Evolutionary conservation across 2,888 invertebrate genomes (phyloP).

Genomic region (Linnaemya tessellans): DNA sequence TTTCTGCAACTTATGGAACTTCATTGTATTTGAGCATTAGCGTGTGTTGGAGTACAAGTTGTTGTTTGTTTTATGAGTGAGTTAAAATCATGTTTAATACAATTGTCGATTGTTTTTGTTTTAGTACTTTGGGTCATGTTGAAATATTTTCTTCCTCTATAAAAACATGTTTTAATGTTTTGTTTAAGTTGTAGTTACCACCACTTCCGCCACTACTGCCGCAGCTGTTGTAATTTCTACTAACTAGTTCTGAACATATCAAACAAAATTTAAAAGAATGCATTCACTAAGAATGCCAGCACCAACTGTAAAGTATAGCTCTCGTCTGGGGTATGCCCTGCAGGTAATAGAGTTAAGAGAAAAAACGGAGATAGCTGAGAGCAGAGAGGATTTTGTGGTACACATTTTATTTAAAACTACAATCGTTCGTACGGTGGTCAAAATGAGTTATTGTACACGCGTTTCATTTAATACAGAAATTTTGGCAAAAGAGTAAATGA

Average conservation of each 20-base stretch:
- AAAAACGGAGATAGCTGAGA: too few species aligned
- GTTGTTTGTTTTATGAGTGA: conserved; percentile 22
- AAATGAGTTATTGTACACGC: too few species aligned
- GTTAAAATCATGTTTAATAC: conserved; percentile 54
- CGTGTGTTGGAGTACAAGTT: conserved; percentile 4
- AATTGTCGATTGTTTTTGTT: conserved; percentile 54
- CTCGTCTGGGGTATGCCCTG: too few species aligned
- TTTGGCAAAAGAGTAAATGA: too few species aligned
- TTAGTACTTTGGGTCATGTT: conserved; percentile 57
- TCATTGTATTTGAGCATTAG: conserved; percentile 32
- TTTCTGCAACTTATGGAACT: not conserved
- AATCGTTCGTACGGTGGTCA: too few species aligned
- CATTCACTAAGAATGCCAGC: too few species aligned
- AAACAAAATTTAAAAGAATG: conserved; percentile 26
- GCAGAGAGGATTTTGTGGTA: too few species aligned
- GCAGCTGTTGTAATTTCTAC: conserved; percentile 3
- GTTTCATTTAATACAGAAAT: too few species aligned
- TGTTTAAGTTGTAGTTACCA: conserved; percentile 51
- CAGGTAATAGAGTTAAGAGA: too few species aligned
- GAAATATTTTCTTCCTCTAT: conserved; percentile 52
- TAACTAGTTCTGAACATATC: not conserved
- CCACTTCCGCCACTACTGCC: conserved; percentile 24
- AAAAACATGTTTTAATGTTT: conserved; percentile 59
- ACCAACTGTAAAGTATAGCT: too few species aligned
- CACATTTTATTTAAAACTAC: too few species aligned